A percentile compares a stretch with the other conserved stretches of the same genome.
These are phyloP conservation scores for Eupithecia abbreviata DNA, from an alignment of 2,888 invertebrate species.

Conservation along the genomic window DNA sequence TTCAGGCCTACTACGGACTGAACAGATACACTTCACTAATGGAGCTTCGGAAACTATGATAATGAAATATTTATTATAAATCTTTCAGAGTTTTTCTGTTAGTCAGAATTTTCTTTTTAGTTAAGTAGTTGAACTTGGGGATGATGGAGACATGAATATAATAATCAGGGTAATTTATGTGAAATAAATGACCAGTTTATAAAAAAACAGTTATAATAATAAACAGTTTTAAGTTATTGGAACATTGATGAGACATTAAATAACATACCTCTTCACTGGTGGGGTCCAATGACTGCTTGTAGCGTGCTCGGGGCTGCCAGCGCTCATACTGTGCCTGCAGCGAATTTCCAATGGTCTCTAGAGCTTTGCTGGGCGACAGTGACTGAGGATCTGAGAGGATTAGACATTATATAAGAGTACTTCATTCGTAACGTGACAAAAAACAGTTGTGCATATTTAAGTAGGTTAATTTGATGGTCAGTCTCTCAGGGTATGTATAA, in stretches of 20 bases:
- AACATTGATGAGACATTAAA: not conserved
- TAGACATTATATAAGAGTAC: not conserved
- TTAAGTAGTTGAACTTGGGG: too few species aligned
- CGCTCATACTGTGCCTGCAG: slow-evolving; percentile 98
- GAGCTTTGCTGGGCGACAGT: slow-evolving; percentile 94
- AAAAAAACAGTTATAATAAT: too few species aligned
- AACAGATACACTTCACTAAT: not conserved
- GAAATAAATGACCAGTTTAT: too few species aligned
- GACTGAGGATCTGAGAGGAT: slow-evolving; percentile 89
- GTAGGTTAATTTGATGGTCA: not conserved
- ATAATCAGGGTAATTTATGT: too few species aligned
- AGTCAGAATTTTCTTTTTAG: not conserved
- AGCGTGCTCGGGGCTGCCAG: slow-evolving; percentile 99
- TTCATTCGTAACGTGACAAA: not conserved
- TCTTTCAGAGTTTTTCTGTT: not conserved
- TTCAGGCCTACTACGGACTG: not conserved
- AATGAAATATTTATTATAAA: not conserved
- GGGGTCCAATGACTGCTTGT: slow-evolving; percentile 98
- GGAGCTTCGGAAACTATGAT: not conserved
- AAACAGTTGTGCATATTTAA: not conserved
- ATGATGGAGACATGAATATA: too few species aligned
- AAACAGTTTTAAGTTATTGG: not conserved
- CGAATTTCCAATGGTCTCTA: slow-evolving; percentile 95
- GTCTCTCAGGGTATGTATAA: not conserved
- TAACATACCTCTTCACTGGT: slow-evolving; percentile 92